Percentiles rank a stretch among this genome's conserved stretches.
Conservation (phyloP, 2,797 vertebrate species). For the Rhinella marina region DNA sequence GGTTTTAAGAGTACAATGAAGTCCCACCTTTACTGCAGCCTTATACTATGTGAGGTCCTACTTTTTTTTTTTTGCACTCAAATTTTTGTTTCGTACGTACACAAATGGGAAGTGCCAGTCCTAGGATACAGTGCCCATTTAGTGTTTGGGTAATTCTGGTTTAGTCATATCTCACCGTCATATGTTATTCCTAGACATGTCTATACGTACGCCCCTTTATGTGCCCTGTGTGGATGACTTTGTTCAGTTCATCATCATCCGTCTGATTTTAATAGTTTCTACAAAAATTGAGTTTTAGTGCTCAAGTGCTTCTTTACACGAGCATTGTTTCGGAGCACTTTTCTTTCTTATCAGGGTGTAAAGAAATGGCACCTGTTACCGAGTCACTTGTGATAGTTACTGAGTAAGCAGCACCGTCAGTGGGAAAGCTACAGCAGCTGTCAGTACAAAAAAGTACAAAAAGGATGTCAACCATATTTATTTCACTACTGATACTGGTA, state of each 20-base stretch:
- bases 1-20: conserved; percentile 85
- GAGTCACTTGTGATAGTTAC: conserved; percentile 54
- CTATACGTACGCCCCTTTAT: conserved; percentile 51
- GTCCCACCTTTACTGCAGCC: conserved; percentile 83
- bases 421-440: neutral
- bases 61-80: conserved; percentile 86
- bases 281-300: conserved; percentile 20
- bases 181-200: conserved; percentile 60
- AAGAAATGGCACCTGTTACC: conserved; percentile 41
- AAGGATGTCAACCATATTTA: conserved; percentile 7
- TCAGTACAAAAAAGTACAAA: neutral
- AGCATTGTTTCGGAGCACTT: conserved; percentile 52
- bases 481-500: neutral
- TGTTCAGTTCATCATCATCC: conserved; percentile 34
- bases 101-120: conserved; percentile 75
- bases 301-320: conserved; percentile 35
- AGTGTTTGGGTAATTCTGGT: conserved; percentile 43
- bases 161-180: conserved; percentile 21
- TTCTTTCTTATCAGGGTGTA: conserved; percentile 33
- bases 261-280: conserved; percentile 23
- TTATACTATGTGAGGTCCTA: conserved; percentile 80
- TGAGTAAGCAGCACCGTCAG: conserved; percentile 54
- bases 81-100: conserved; percentile 72
- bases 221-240: conserved; percentile 9
- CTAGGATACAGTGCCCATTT: conserved; percentile 66